Evolutionary conservation across 2,113 vertebrate species (phyloP), one percentile per base, ranked within the genome.

Genomic region (Muntiacus muntjak): DNA sequence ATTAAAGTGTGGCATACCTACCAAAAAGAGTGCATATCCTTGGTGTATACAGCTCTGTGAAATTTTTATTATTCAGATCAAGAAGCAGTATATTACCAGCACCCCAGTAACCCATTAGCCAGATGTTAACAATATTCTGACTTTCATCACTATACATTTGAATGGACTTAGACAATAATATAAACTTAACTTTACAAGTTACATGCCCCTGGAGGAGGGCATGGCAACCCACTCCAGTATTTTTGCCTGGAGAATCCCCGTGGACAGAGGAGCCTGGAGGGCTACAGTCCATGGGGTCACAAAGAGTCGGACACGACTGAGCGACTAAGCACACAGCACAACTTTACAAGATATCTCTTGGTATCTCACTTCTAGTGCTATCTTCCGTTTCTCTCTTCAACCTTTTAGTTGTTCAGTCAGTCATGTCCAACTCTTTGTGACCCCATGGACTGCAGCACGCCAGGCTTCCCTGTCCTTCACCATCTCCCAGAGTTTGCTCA

Each of bases 51-150:
- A 45, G 9, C 17, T 83, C 6, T 43, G 16, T 83, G 57, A 54
- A 45, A 28, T 91, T 92, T 87, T 93, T 47, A 71, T 23, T 30
- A 17, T 15, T 71, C 54, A 62, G 1, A 67, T 87, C 2, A 54
- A 71, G 47, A 91, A 83, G 76, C 33, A 60, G 36, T 86, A 76
- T 26, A 16, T 50, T 90, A 79, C 36, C 23, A 60, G 3, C 28
- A 40, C 15, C 8, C 30, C 30, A 88, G 47, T 94, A 89, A 23
- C 17, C 45, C 25, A 25, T 11, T 74, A 52, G 60, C 5, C 30
- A 82, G 40, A 87, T 62, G 26, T 96, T 71, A 92, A 26, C 50
- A 67, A 9, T 45, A 16, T 91, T 57, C 62, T 92, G 28, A 86
- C 36, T 86, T 84, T 13, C 36, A 23, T 54, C 30, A 87, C 13